A percentile compares a stretch with the other conserved stretches of the same genome.
Evolutionary conservation across 2,888 invertebrate genomes (phyloP).

Genomic region (Helicoverpa assulta): DNA sequence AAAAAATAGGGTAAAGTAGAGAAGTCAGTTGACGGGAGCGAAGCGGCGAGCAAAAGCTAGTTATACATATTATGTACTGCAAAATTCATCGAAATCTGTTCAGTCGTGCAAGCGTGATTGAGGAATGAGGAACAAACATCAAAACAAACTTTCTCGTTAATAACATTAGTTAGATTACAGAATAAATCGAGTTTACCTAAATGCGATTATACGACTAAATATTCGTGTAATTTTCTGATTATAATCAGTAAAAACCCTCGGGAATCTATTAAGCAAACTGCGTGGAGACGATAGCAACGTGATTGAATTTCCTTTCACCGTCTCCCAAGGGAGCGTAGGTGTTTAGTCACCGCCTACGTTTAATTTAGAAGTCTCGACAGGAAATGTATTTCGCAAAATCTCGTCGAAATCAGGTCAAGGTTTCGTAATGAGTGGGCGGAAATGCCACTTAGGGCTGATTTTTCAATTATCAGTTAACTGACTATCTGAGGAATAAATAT

Average conservation of each 20-base stretch:
- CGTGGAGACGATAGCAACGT: slow-evolving; percentile 20
- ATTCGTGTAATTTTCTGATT: slow-evolving; percentile 36
- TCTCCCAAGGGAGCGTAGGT: slow-evolving; percentile 17
- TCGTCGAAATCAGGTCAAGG: slow-evolving; percentile 11
- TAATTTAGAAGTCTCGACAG: slow-evolving; percentile 35
- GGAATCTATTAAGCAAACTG: slow-evolving; percentile 34
- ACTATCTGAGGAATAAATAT: no score
- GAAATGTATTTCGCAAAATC: slow-evolving; percentile 22
- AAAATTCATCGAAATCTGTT: no score
- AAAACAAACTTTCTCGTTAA: no score
- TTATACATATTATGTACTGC: no score
- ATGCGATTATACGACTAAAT: slow-evolving; percentile 12
- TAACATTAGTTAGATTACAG: not conserved
- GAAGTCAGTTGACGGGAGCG: no score
- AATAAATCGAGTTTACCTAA: slow-evolving; percentile 11
- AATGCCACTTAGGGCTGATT: no score
- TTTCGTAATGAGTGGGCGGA: not conserved
- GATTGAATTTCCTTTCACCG: slow-evolving; percentile 40
- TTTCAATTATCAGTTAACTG: no score
- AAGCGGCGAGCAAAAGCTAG: no score
- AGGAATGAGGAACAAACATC: no score
- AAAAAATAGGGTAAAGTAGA: no score
- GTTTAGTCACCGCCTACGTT: slow-evolving; percentile 6
- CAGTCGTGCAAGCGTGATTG: no score
- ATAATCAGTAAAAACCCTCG: slow-evolving; percentile 27